Conservation (phyloP, 2,888 invertebrate genomes). For the Drosophila kokeensis region DNA sequence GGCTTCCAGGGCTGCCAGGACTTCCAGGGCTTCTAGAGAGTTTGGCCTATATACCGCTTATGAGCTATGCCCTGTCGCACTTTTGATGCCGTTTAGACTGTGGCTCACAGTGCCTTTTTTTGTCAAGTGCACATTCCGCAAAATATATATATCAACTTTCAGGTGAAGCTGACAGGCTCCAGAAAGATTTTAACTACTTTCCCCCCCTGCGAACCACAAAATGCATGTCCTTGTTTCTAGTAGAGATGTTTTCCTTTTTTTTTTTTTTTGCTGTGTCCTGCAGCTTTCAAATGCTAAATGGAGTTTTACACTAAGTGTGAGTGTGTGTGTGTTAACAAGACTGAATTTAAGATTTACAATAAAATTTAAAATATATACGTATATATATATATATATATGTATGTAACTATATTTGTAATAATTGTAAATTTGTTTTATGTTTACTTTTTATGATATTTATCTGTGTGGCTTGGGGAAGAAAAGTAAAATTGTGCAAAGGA, state of each 20-base stretch:
- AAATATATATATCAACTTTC: slow-evolving; percentile 28
- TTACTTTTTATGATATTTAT: background rate
- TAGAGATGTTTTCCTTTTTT: background rate
- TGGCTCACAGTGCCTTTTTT: slow-evolving; percentile 5
- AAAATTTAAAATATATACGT: background rate
- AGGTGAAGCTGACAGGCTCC: slow-evolving; percentile 26
- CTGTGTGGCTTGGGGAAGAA: background rate
- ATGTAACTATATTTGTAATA: background rate
- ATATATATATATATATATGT: too few relatives aligned
- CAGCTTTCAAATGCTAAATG: background rate
- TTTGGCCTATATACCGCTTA: background rate
- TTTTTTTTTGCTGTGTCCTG: background rate
- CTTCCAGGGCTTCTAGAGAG: background rate
- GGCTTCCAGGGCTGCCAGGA: background rate
- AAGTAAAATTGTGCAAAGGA: background rate
- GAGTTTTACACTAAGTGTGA: too few relatives aligned
- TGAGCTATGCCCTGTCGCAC: background rate
- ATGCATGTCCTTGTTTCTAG: background rate
- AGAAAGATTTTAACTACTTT: slow-evolving; percentile 18
- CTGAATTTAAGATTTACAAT: background rate
- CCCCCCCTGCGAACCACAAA: background rate
- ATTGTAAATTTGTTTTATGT: background rate
- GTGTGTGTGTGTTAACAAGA: background rate
- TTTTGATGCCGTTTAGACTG: background rate
- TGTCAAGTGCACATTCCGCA: slow-evolving; percentile 26